These are phyloP conservation scores for Phrynocephalus guinanensis DNA, from an alignment of 2,797 vertebrate genomes.

Conservation along the genomic window DNA sequence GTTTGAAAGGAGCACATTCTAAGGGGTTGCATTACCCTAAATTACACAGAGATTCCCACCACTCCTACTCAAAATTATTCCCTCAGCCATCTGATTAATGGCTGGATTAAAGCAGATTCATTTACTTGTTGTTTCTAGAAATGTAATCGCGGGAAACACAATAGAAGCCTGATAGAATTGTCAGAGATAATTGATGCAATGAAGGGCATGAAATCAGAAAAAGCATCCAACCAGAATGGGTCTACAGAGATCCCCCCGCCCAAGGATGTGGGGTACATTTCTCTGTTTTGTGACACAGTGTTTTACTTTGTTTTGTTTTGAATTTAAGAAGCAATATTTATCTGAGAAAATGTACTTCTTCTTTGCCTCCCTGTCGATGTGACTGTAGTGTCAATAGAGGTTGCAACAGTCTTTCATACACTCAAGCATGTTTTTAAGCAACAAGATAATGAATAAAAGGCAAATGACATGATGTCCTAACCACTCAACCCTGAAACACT, in stretches of 20 bases:
- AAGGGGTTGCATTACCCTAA: slow-evolving; percentile 75
- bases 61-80: slow-evolving; percentile 63
- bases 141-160: slow-evolving; percentile 71
- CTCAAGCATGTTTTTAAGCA: no score
- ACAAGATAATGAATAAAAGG: no score
- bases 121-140: slow-evolving; percentile 74
- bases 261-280: slow-evolving; percentile 18
- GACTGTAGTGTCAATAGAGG: neutral
- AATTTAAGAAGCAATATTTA: slow-evolving; percentile 22
- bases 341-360: slow-evolving; percentile 13
- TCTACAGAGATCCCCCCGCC: slow-evolving; percentile 6
- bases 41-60: slow-evolving; percentile 59
- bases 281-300: neutral
- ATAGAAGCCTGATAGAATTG: slow-evolving; percentile 72
- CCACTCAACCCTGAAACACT: no score
- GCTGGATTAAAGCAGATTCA: slow-evolving; percentile 67
- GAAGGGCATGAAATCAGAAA: slow-evolving; percentile 69
- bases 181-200: slow-evolving; percentile 73
- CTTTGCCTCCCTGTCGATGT: slow-evolving; percentile 15
- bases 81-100: slow-evolving; percentile 71
- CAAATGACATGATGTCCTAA: no score
- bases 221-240: slow-evolving; percentile 33
- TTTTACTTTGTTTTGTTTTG: neutral
- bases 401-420: no score
- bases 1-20: slow-evolving; percentile 68